A percentile compares a stretch with the other conserved stretches of the same genome.
Conservation (phyloP, 2,888 invertebrate species). For the Autographa gamma region DNA sequence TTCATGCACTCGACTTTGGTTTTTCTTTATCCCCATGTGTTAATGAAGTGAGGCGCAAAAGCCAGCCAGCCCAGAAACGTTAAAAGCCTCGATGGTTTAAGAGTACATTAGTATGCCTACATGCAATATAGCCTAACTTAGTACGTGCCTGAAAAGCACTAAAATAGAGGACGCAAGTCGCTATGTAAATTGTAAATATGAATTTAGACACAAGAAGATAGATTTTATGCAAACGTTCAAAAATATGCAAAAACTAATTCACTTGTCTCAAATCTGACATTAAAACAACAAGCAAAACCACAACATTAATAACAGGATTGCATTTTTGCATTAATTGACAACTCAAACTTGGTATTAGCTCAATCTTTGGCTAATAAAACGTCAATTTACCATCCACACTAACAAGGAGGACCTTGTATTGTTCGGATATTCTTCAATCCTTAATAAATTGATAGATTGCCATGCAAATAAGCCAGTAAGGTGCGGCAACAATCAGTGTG, state of each 20-base stretch:
- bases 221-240: neutral
- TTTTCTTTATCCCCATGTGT: conserved; percentile 60
- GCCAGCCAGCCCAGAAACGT: neutral
- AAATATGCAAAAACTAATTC: neutral
- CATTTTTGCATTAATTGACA: conserved; percentile 1
- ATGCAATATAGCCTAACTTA: no score
- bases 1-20: conserved; percentile 81
- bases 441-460: conserved; percentile 45
- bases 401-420: conserved; percentile 16
- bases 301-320: neutral
- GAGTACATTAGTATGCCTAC: no score
- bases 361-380: neutral
- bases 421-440: conserved; percentile 17
- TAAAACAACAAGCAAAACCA: neutral
- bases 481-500: conserved; percentile 43
- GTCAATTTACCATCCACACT: conserved; percentile 16
- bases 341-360: neutral
- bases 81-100: no score
- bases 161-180: no score
- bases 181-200: no score
- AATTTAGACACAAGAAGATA: no score
- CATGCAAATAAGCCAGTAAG: conserved; percentile 34
- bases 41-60: neutral
- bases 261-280: neutral
- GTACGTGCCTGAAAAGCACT: no score